Conservation (phyloP, 2,797 vertebrate species). For the Cephalopachus bancanus region DNA sequence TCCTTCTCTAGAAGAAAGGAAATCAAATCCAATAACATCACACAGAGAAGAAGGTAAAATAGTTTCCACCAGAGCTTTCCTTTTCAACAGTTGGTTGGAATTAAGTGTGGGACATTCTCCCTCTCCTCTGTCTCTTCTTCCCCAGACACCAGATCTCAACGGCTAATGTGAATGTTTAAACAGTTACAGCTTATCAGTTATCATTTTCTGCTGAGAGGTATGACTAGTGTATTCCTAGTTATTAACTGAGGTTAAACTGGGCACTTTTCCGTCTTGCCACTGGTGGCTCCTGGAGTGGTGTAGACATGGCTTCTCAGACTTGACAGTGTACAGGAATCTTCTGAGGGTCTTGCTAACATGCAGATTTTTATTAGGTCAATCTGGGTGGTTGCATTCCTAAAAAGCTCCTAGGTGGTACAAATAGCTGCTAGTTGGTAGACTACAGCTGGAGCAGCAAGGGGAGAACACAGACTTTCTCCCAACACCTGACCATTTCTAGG, state of each 20-base stretch:
- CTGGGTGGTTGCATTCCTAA: background rate
- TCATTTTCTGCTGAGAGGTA: background rate
- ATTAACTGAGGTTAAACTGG: background rate
- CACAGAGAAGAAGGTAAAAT: constrained; percentile 25
- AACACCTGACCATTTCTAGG: background rate
- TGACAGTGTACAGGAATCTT: background rate
- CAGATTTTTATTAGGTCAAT: background rate
- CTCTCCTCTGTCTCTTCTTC: background rate
- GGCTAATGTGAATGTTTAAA: constrained; percentile 22
- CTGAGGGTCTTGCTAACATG: background rate
- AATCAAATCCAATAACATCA: constrained; percentile 76
- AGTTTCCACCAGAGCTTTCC: constrained; percentile 22
- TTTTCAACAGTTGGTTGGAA: constrained; percentile 39
- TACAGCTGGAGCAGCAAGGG: background rate
- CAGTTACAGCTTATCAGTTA: background rate
- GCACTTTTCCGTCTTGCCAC: background rate
- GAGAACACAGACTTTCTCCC: background rate
- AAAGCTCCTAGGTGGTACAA: background rate
- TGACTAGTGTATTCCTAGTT: background rate
- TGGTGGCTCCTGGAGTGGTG: background rate
- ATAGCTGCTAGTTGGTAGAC: background rate
- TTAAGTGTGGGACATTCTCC: background rate
- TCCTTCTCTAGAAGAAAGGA: constrained; percentile 72
- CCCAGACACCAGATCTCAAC: background rate
- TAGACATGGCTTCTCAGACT: background rate